These are phyloP conservation scores for Spermophilus dauricus DNA, from an alignment of 2,113 vertebrate species.

Conservation along the genomic window DNA sequence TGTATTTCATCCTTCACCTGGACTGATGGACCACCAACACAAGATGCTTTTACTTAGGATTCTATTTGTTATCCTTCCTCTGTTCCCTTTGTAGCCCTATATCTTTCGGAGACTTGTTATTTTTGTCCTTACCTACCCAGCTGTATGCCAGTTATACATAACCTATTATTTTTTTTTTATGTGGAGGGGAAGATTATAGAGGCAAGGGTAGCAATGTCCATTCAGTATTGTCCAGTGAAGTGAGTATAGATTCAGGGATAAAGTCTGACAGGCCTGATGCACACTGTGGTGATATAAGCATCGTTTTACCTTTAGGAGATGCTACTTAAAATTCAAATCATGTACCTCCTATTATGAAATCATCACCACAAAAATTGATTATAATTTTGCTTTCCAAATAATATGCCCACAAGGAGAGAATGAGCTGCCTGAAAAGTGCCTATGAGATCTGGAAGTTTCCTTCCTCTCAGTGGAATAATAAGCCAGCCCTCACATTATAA, in stretches of 20 bases:
- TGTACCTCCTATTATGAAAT: neutral
- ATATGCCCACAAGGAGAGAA: neutral
- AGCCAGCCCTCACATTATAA: neutral
- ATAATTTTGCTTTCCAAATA: slow-evolving; percentile 43
- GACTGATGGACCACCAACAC: neutral
- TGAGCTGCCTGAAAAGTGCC: neutral
- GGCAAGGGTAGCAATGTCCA: neutral
- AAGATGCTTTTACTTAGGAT: neutral
- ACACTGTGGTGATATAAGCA: neutral
- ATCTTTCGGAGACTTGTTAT: neutral
- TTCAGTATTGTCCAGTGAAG: neutral
- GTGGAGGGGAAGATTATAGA: neutral
- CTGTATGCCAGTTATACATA: neutral
- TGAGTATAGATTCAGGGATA: neutral
- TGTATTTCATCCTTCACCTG: neutral
- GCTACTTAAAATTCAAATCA: slow-evolving; percentile 34
- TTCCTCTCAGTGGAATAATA: neutral
- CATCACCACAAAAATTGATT: neutral
- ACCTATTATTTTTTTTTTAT: neutral
- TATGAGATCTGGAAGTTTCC: neutral
- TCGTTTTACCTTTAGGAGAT: neutral
- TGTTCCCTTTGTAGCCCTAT: neutral
- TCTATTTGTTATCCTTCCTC: neutral
- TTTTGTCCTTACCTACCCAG: neutral
- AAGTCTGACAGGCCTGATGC: neutral